A percentile compares a stretch with the other conserved stretches of the same genome.
Evolutionary conservation across 2,113 vertebrate genomes (phyloP).

Genomic region (Antechinus flavipes): DNA sequence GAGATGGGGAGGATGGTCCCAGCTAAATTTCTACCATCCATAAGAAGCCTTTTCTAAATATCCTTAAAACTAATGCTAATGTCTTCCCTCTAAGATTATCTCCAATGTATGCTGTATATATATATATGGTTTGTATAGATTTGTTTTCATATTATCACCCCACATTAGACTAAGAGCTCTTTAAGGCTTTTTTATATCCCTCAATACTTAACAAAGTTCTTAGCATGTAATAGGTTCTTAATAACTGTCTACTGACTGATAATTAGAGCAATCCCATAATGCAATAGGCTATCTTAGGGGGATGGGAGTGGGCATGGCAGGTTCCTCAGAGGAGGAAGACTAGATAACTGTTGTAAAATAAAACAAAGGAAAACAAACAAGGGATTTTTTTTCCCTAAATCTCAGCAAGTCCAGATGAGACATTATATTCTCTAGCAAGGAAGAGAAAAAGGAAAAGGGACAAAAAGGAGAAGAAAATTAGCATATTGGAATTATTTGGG

Average conservation of each 20-base stretch:
- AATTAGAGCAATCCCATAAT: not conserved
- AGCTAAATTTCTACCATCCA: not conserved
- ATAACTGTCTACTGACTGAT: not conserved
- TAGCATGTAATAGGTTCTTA: not conserved
- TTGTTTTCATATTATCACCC: not conserved
- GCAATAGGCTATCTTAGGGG: not conserved
- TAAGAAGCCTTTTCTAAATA: not conserved
- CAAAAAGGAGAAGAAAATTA: not conserved
- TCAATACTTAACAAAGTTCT: not conserved
- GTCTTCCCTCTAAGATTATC: not conserved
- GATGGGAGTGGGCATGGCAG: not conserved
- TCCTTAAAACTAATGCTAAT: not conserved
- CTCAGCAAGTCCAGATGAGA: not conserved
- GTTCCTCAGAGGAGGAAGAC: not conserved
- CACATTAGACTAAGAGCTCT: not conserved
- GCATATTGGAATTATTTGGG: not conserved
- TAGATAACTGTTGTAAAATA: not conserved
- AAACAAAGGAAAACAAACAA: not conserved
- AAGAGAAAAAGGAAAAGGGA: slow-evolving; percentile 15
- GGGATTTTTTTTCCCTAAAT: not conserved
- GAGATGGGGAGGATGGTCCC: not conserved
- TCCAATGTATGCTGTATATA: not conserved
- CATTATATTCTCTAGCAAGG: slow-evolving; percentile 5
- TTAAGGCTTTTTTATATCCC: not conserved
- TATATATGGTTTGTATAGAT: not conserved